Percentiles rank a stretch among this genome's conserved stretches.
phyloP scores from a whole-genome alignment of 2,888 invertebrate genomes.

The Lasioglossum leucozonium region DNA sequence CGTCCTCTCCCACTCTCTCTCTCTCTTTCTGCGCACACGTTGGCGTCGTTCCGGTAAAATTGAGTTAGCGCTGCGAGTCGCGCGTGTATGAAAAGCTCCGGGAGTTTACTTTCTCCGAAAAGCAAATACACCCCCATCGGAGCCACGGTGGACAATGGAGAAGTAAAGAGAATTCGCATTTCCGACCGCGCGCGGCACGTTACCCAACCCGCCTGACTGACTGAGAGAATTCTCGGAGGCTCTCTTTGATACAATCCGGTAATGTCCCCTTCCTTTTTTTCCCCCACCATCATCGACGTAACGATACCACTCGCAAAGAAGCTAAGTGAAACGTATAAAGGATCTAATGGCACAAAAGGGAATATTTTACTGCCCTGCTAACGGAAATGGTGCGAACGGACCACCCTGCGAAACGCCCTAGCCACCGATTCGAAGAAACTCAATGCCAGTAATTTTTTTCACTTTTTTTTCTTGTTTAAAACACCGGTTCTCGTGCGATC shows the following conservation, averaged over 20 bases:
- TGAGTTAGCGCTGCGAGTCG: conserved; percentile 65
- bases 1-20: too few relatives aligned
- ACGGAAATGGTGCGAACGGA: neutral
- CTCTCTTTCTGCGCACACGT: conserved; percentile 35
- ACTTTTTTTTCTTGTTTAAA: too few relatives aligned
- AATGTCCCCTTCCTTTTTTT: neutral
- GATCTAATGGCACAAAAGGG: conserved; percentile 23
- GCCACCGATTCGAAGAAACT: neutral
- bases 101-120: conserved; percentile 61
- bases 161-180: conserved; percentile 65
- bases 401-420: neutral
- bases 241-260: conserved; percentile 39
- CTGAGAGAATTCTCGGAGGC: neutral
- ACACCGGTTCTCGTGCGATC: too few relatives aligned
- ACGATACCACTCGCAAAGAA: conserved; percentile 7
- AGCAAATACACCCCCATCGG: conserved; percentile 58
- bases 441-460: neutral
- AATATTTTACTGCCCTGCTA: conserved; percentile 35
- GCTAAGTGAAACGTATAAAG: conserved; percentile 34
- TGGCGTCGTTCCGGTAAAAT: conserved; percentile 61
- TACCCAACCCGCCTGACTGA: conserved; percentile 36
- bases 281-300: neutral
- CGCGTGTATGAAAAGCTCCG: conserved; percentile 64
- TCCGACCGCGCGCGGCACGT: conserved; percentile 51
- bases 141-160: conserved; percentile 55